Conservation (phyloP, 2,113 vertebrate species). For the Muntiacus reevesi region DNA sequence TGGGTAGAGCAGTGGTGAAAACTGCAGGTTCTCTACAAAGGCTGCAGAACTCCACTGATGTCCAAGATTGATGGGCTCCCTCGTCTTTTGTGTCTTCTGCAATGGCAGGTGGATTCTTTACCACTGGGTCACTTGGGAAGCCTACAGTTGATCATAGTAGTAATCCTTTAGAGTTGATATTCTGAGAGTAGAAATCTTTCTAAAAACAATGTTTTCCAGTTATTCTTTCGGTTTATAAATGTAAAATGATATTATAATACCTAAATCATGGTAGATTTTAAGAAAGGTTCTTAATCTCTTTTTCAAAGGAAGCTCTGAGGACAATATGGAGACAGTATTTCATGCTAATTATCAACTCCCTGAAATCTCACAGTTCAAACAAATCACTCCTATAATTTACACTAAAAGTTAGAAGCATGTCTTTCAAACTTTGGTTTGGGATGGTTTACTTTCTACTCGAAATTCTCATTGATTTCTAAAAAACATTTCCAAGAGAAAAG, state of each 20-base stretch:
- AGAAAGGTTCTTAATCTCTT: neutral
- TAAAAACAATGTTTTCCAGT: neutral
- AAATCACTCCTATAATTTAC: neutral
- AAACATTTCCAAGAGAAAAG: neutral
- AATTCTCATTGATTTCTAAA: neutral
- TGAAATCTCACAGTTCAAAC: neutral
- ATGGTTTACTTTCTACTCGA: neutral
- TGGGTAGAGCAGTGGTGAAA: neutral
- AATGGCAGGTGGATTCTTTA: neutral
- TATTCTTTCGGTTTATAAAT: neutral
- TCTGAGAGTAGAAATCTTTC: neutral
- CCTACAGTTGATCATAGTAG: neutral
- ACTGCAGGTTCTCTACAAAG: neutral
- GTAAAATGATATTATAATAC: neutral
- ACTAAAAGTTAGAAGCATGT: neutral
- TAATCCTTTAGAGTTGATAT: neutral
- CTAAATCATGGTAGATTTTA: neutral
- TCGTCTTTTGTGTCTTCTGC: neutral
- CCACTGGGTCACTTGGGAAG: neutral
- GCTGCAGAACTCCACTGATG: neutral
- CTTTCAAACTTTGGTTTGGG: neutral
- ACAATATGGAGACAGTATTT: neutral
- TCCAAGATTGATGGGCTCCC: too few species aligned
- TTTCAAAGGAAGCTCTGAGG: neutral
- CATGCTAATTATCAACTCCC: neutral